Percentiles rank a stretch among this genome's conserved stretches.
Conservation (phyloP, 2,888 invertebrate genomes). For the Punctoribates punctum region DNA sequence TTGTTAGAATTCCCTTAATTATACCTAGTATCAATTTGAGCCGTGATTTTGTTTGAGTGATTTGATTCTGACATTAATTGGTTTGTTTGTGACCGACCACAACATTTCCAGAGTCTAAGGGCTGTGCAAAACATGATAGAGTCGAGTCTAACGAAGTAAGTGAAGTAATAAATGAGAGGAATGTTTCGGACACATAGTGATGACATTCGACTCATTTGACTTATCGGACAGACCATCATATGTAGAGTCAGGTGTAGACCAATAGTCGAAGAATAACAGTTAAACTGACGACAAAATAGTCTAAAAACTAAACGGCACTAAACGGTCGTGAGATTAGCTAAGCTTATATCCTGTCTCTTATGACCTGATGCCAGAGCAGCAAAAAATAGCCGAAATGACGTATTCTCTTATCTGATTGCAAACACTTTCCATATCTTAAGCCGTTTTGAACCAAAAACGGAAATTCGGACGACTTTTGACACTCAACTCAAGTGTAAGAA, state of each 20-base stretch:
- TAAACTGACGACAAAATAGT: conserved; percentile 23
- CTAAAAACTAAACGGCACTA: conserved; percentile 11
- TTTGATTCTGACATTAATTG: too few relatives aligned
- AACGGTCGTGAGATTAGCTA: conserved; percentile 13
- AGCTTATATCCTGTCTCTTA: conserved; percentile 27
- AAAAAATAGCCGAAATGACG: conserved; percentile 12
- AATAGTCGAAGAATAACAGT: not conserved
- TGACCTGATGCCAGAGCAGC: conserved; percentile 14
- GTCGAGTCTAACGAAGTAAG: not conserved
- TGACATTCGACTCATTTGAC: conserved; percentile 16
- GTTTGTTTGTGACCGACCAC: too few relatives aligned
- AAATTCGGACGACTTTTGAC: conserved; percentile 29
- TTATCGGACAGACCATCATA: not conserved
- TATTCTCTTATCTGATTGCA: conserved; percentile 15
- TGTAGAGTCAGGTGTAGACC: not conserved
- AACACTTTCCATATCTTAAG: conserved; percentile 31
- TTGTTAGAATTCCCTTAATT: too few relatives aligned
- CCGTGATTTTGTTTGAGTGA: too few relatives aligned
- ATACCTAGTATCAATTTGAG: too few relatives aligned
- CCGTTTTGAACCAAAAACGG: conserved; percentile 30
- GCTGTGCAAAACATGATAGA: not conserved
- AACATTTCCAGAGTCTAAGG: too few relatives aligned
- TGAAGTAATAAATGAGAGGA: not conserved
- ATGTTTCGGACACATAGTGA: conserved; percentile 12
- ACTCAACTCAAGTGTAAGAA: not conserved